Evolutionary conservation across 1,140 invertebrate species (phyloP), one percentile per base, ranked within the genome.

Genomic region (Leucophenga varia): DNA sequence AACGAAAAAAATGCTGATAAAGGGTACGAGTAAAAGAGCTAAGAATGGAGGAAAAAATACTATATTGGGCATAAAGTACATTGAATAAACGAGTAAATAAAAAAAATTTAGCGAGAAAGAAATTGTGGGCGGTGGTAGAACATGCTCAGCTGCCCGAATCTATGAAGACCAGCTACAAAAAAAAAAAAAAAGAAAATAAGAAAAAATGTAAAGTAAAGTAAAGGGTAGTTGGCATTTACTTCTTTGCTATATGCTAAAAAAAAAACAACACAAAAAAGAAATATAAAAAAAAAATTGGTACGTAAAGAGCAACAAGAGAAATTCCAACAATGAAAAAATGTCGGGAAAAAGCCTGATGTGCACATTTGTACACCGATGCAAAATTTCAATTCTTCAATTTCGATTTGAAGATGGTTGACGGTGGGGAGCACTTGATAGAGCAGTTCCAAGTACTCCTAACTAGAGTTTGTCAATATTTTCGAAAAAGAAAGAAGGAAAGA

Each of bases 181-280:
- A 30, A 34, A 30, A 34, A 16, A 28, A 4, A 22, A 22, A 32
- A 28, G 5, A 13, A 17, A 39, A 14, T 13, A n/a, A n/a, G n/a
- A n/a, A n/a, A n/a, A n/a, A n/a, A n/a, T n/a, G 36, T 20, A 39
- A 53, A 49, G 21, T 37, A 46, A 64, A 64, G 60, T 61, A 59
- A 64, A 64, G 63, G 61, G 61, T 58, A 61, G 61, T 57, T 61
- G 57, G 43, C 42, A 43, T 43, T 30, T 7, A 8, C 7, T 7
- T 12, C 28, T 8, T 30, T 7, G 46, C 34, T 46, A 37, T 35
- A 19, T 54, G 52, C 52, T 37, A 53, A 51, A 46, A 40, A 25
- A 50, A 45, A 42, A 25, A 14, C 13, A 10, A 20, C 20, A 35
- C 7, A 42, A 30, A 42, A 42, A 20, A 30, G 6, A 10, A 10